Evolutionary conservation across 2,888 invertebrate genomes (phyloP), one percentile per base, ranked within the genome.

Genomic region (Campoplex capitator): DNA sequence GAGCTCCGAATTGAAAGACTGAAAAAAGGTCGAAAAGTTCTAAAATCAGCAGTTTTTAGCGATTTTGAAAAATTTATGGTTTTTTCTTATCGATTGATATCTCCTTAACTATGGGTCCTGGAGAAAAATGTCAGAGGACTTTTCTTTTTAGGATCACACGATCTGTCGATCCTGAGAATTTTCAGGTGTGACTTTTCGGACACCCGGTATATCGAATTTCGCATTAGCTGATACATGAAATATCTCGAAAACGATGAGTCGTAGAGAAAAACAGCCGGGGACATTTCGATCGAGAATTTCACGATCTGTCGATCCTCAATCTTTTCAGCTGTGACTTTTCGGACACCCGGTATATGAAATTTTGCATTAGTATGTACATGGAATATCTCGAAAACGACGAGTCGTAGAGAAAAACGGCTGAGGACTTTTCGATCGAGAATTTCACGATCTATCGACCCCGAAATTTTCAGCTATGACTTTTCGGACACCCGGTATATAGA

Each of bases 391-490:
- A 3, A n/a, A 38, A 67, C 67, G 38, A 3, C 3, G 67, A 3
- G 4, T 67, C 42, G 67, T 18, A 67, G 67, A 67, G 67, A 67
- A 42, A 67, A 67, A 9, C 35, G 42, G 67, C 9, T 42, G 16
- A 67, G 67, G 67, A 67, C 67, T 38, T 67, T 42, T 67, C 38
- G 11, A 1, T 3, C 35, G n/a, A 23, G 35, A 23, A 67, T n/a
- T 67, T 42, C 38, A 9, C 8, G 42, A 42, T 38, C 67, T 67
- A 42, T 35, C 7, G 7, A 42, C n/a, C 9, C 9, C n/a, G 7
- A 38, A 38, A 45, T 3, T 51, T 3, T 18, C 51, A 51, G 6
- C 18, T 51, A 18, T 51, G 51, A n/a, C 51, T 51, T 51, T 51
- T 51, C 18, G 51, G 51, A 51, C 51, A 51, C 51, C 51, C 51